A percentile compares a stretch with the other conserved stretches of the same genome.
Evolutionary conservation across 2,888 invertebrate species (phyloP).

Genomic region (Syrista parreyssii): DNA sequence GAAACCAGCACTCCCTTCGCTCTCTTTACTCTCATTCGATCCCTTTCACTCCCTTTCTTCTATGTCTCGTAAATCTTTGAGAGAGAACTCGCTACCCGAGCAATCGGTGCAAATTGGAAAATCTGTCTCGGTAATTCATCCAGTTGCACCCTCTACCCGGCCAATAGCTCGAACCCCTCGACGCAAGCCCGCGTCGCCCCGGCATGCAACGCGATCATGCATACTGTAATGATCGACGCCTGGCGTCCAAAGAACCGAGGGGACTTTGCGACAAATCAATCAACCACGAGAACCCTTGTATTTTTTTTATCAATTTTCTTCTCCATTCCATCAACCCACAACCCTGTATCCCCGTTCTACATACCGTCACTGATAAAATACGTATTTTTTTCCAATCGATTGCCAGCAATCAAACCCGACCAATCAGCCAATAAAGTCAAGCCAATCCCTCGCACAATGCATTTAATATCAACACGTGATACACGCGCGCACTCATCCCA

Average conservation of each 20-base stretch:
- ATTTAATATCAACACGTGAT: slow-evolving; percentile 35
- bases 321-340: neutral
- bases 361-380: neutral
- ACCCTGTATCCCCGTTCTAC: neutral
- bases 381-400: slow-evolving; percentile 6
- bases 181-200: neutral
- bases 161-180: neutral
- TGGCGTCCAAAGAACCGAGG: slow-evolving; percentile 23
- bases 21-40: neutral
- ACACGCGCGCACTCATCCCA: neutral
- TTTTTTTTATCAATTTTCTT: slow-evolving; percentile 30
- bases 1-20: neutral
- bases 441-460: slow-evolving; percentile 36
- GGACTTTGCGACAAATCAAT: slow-evolving; percentile 50
- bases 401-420: slow-evolving; percentile 32
- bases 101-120: slow-evolving; percentile 46
- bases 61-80: slow-evolving; percentile 1
- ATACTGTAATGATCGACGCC: slow-evolving; percentile 55
- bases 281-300: slow-evolving; percentile 19
- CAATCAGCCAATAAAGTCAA: slow-evolving; percentile 33
- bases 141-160: slow-evolving; percentile 4
- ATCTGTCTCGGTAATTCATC: slow-evolving; percentile 42
- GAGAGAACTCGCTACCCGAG: neutral
- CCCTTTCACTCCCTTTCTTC: neutral
- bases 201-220: slow-evolving; percentile 31